Evolutionary conservation across 2,888 invertebrate species (phyloP), one percentile per base, ranked within the genome.

Genomic region (Sesia apiformis): DNA sequence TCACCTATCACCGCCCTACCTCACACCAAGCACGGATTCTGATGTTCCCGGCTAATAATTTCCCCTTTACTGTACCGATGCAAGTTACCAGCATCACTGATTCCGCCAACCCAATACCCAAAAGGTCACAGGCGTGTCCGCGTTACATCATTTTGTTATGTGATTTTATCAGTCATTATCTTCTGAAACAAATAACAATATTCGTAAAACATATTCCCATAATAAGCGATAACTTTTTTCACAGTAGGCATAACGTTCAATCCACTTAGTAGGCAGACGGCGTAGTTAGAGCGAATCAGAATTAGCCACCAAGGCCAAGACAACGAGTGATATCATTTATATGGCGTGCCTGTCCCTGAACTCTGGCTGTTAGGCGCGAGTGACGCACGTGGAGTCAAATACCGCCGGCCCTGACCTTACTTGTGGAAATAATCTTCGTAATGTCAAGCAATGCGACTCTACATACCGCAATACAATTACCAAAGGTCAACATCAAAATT

Each of bases 361-460:
- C 88, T 80, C 80, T 66, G 67, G 63, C 68, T 61, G 69, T 67
- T 63, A 66, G 63, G 62, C 69, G 66, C 79, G 73, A 78, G 74
- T 88, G 88, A 88, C 88, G 88, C 86, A 88, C 82, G 71, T 70
- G 72, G 74, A 77, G 78, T 84, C 76, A 75, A 84, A 83, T 81
- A 84, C 72, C 78, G 49, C 60, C 62, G 66, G 69, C 84, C 82
- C 73, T 84, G 83, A 84, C 84, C 84, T 81, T 63, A 76, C 70
- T 70, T 65, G 70, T 77, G 81, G 78, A 81, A 84, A 81, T 82
- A 81, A 68, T 74, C 69, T 74, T 71, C 65, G 64, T 77, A 76
- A 76, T 78, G 50, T 38, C 50, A 50, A 50, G 23, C 39, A 50
- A 50, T 50, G 39, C 38, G 50, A 39, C 53, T n/a, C n/a, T 42